Conservation (phyloP, 2,888 invertebrate genomes). For the Xestobium rufovillosum region DNA sequence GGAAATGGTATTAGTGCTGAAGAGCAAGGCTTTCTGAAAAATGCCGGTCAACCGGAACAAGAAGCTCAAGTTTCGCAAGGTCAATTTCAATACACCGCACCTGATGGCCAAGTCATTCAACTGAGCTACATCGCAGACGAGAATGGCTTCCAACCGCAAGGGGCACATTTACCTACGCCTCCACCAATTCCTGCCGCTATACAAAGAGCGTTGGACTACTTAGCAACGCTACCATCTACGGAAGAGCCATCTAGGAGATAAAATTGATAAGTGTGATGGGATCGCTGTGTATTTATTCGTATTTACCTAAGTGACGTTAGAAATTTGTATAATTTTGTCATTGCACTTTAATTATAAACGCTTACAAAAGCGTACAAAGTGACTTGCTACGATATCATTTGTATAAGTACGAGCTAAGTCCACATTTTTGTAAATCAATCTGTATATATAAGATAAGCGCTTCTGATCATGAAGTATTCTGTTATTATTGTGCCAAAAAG, state of each 20-base stretch:
- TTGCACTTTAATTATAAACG: too few relatives aligned
- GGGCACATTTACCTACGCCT: constrained; percentile 55
- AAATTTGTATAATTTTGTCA: too few relatives aligned
- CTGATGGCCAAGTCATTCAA: constrained; percentile 46
- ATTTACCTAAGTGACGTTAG: too few relatives aligned
- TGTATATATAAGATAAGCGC: too few relatives aligned
- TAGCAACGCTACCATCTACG: constrained; percentile 57
- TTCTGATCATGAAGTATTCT: too few relatives aligned
- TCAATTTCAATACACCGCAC: constrained; percentile 53
- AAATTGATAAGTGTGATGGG: constrained; percentile 8
- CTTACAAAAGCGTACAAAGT: too few relatives aligned
- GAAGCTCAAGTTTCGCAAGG: constrained; percentile 50
- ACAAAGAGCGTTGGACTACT: constrained; percentile 56
- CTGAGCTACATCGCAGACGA: constrained; percentile 61
- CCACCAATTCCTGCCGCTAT: constrained; percentile 65
- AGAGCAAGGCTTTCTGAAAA: constrained; percentile 52
- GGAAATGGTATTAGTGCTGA: constrained; percentile 53
- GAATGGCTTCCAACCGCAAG: constrained; percentile 60
- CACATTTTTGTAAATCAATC: too few relatives aligned
- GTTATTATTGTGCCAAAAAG: too few relatives aligned
- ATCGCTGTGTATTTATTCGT: too few relatives aligned
- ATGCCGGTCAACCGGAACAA: constrained; percentile 47
- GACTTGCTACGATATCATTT: too few relatives aligned
- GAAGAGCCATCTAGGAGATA: constrained; percentile 22
- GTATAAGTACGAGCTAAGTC: too few relatives aligned